A percentile compares a stretch with the other conserved stretches of the same genome.
phyloP scores from a whole-genome alignment of 2,797 vertebrate genomes.

The Selene dorsalis region DNA sequence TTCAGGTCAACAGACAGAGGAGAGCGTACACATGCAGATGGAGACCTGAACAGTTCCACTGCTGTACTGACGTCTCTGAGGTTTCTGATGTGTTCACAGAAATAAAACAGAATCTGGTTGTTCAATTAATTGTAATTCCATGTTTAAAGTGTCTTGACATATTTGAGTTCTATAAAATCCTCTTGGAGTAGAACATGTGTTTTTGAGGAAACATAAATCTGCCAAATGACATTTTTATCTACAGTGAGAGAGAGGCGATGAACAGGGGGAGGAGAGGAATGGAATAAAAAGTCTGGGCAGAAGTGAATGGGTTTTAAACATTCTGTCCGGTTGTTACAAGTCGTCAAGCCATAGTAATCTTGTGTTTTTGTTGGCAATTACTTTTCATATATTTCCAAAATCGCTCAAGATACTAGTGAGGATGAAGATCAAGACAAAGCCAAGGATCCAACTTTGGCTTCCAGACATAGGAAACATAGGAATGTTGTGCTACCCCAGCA shows the following conservation, averaged over 20 bases:
- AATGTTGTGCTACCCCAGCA: neutral
- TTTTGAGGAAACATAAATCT: constrained; percentile 1
- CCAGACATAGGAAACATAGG: neutral
- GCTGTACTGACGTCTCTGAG: constrained; percentile 53
- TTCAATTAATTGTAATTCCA: neutral
- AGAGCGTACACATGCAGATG: constrained; percentile 4
- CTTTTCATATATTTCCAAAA: too few species aligned
- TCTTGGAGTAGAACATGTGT: neutral
- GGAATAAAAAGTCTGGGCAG: neutral
- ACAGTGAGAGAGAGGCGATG: neutral
- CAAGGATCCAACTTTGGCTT: neutral
- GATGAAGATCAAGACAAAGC: too few species aligned
- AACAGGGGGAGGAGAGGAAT: neutral
- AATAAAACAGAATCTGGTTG: neutral
- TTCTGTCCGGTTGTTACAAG: too few species aligned
- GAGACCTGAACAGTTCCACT: constrained; percentile 9
- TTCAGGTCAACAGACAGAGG: constrained; percentile 37
- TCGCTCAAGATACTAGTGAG: too few species aligned
- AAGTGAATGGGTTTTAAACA: neutral
- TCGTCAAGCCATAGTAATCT: too few species aligned
- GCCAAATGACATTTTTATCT: neutral
- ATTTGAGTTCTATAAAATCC: neutral
- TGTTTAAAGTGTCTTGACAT: neutral
- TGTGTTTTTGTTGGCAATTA: too few species aligned
- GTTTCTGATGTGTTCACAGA: constrained; percentile 28